phyloP scores from a whole-genome alignment of 2,888 invertebrate species.

The Scaptomyza parva region DNA sequence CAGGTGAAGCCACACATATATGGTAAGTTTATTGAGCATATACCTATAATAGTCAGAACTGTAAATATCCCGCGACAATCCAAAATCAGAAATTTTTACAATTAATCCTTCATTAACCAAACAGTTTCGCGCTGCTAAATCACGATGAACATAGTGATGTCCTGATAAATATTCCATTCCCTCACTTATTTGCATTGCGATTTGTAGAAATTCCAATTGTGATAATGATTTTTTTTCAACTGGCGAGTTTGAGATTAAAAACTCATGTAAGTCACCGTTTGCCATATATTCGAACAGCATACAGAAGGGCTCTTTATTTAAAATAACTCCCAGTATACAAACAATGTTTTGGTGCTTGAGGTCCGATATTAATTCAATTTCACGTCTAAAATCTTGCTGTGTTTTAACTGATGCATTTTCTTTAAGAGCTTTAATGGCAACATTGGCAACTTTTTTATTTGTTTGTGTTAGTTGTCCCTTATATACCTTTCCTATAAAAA shows the following conservation, averaged over 20 bases:
- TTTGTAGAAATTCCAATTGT: conserved; percentile 94
- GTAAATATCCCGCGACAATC: conserved; percentile 95
- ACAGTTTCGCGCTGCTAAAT: conserved; percentile 98
- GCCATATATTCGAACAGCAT: conserved; percentile 99
- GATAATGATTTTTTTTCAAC: conserved; percentile 91
- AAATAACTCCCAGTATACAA: conserved; percentile 95
- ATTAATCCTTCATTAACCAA: conserved; percentile 97
- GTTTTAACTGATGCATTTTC: conserved; percentile 96
- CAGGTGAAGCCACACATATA: too few relatives aligned
- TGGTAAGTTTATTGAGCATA: conserved; percentile 2
- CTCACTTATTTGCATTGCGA: conserved; percentile 93
- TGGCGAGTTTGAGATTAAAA: conserved; percentile 95
- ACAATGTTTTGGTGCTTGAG: conserved; percentile 98
- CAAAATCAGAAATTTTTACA: conserved; percentile 99
- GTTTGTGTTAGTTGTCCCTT: conserved; percentile 94
- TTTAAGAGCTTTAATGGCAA: conserved; percentile 97
- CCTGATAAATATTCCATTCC: conserved; percentile 95
- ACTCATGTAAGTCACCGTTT: conserved; percentile 98
- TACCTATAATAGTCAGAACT: conserved; percentile 96
- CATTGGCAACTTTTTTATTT: conserved; percentile 89
- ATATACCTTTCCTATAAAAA: conserved; percentile 90
- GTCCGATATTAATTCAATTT: conserved; percentile 97
- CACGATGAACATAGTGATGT: conserved; percentile 98
- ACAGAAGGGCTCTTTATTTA: conserved; percentile 95
- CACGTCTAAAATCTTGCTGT: conserved; percentile 95